These are phyloP conservation scores for Bombus impatiens DNA, from an alignment of 1,140 invertebrate species.

Conservation along the genomic window DNA sequence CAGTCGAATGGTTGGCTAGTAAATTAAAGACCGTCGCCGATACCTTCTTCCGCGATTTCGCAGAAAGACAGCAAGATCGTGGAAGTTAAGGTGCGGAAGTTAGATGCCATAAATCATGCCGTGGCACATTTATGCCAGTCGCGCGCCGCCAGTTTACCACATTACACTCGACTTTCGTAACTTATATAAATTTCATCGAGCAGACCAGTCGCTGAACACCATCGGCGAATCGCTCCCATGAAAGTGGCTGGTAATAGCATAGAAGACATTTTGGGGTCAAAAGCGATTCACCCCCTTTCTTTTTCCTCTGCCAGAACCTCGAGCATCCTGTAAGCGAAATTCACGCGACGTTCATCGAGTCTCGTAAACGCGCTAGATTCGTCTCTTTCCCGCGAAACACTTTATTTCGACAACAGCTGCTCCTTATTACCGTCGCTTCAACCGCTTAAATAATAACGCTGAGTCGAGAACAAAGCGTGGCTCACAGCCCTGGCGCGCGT, in stretches of 20 bases:
- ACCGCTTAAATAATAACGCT: neutral
- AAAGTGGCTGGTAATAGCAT: slow-evolving; percentile 53
- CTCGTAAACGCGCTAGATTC: neutral
- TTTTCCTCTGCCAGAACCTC: neutral
- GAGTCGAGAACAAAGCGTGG: neutral
- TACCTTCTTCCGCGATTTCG: slow-evolving; percentile 1
- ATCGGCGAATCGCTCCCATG: slow-evolving; percentile 31
- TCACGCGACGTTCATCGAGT: slow-evolving; percentile 8
- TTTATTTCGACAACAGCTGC: slow-evolving; percentile 29
- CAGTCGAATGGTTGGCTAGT: neutral
- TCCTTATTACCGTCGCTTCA: neutral
- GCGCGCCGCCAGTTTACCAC: slow-evolving; percentile 72
- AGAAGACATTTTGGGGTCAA: slow-evolving; percentile 51
- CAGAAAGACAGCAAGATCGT: neutral
- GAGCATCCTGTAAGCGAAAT: neutral
- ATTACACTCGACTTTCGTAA: slow-evolving; percentile 74
- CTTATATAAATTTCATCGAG: slow-evolving; percentile 74
- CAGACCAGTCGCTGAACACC: slow-evolving; percentile 25
- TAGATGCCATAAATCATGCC: slow-evolving; percentile 71
- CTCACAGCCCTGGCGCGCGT: no score
- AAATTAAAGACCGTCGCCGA: neutral
- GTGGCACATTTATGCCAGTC: slow-evolving; percentile 74
- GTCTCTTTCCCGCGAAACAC: no score
- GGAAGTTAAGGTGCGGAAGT: slow-evolving; percentile 48
- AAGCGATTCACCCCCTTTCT: neutral